phyloP scores from a whole-genome alignment of 2,797 vertebrate genomes.

The Sebastes taczanowskii region DNA sequence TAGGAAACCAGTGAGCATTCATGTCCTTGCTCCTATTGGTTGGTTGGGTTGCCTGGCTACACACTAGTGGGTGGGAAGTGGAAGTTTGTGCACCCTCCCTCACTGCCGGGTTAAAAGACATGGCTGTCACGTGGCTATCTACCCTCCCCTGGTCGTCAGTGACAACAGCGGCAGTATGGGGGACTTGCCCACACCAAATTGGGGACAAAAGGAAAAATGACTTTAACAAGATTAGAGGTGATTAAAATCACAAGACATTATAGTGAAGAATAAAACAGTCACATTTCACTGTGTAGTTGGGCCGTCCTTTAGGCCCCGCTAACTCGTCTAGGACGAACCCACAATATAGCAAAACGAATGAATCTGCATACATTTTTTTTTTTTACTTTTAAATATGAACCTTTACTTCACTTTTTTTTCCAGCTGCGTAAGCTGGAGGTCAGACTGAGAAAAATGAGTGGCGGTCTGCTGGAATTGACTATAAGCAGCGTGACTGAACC shows the following conservation, averaged over 20 bases:
- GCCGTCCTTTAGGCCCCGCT: background rate
- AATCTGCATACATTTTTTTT: background rate
- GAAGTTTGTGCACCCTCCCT: background rate
- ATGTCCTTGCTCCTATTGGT: background rate
- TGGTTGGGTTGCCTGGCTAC: background rate
- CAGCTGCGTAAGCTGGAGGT: background rate
- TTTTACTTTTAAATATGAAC: background rate
- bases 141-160: background rate
- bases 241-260: slow-evolving; percentile 7
- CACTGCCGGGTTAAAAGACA: background rate
- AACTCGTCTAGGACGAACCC: background rate
- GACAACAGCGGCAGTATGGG: background rate
- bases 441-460: background rate
- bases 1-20: background rate
- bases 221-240: background rate
- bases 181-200: slow-evolving; percentile 5
- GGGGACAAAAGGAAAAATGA: background rate
- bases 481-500: background rate
- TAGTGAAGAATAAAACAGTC: background rate
- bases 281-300: background rate
- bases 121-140: background rate
- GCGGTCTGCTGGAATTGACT: background rate
- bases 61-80: background rate
- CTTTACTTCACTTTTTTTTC: background rate
- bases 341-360: background rate